A percentile compares a stretch with the other conserved stretches of the same genome.
These are phyloP conservation scores for Achatina immaculata DNA, from an alignment of 1,140 invertebrate species.

Conservation along the genomic window DNA sequence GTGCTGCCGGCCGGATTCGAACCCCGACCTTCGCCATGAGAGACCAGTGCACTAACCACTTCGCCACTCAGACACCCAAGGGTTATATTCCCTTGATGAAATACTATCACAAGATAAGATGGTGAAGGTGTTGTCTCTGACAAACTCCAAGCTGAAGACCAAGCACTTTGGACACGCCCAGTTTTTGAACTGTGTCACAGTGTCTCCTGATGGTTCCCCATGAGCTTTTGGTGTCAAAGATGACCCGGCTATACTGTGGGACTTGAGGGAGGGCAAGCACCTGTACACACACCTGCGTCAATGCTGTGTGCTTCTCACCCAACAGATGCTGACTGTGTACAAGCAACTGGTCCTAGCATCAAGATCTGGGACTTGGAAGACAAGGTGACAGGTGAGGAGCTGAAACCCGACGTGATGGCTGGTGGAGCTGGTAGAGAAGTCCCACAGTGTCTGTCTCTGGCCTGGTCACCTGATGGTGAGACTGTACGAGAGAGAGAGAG, in stretches of 20 bases:
- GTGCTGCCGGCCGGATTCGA: too few relatives aligned
- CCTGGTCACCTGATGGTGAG: slow-evolving; percentile 99
- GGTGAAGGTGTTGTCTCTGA: slow-evolving; percentile 97
- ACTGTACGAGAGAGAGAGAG: too few relatives aligned
- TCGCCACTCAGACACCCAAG: too few relatives aligned
- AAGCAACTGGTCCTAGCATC: slow-evolving; percentile 97
- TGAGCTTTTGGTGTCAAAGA: slow-evolving; percentile 99
- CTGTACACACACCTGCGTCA: slow-evolving; percentile 98
- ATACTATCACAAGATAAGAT: too few relatives aligned
- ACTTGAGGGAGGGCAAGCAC: slow-evolving; percentile 99
- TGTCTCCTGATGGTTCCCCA: slow-evolving; percentile 98
- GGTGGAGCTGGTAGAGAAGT: slow-evolving; percentile 77
- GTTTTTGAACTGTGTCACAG: slow-evolving; percentile 98
- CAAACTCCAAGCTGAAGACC: slow-evolving; percentile 98
- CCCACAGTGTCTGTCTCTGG: slow-evolving; percentile 95
- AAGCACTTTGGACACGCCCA: slow-evolving; percentile 97
- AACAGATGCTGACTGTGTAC: slow-evolving; percentile 99
- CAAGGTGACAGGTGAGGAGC: slow-evolving; percentile 98
- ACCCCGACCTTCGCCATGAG: too few relatives aligned
- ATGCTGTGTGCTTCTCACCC: slow-evolving; percentile 97
- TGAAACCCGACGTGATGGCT: slow-evolving; percentile 91
- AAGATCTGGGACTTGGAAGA: slow-evolving; percentile 99
- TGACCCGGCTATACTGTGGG: slow-evolving; percentile 97
- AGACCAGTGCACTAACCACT: too few relatives aligned
- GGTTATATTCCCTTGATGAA: too few relatives aligned